Base-by-base conservation (phyloP, 64 coral and sea anemone genomes). In the Orbicella faveolata region DNA sequence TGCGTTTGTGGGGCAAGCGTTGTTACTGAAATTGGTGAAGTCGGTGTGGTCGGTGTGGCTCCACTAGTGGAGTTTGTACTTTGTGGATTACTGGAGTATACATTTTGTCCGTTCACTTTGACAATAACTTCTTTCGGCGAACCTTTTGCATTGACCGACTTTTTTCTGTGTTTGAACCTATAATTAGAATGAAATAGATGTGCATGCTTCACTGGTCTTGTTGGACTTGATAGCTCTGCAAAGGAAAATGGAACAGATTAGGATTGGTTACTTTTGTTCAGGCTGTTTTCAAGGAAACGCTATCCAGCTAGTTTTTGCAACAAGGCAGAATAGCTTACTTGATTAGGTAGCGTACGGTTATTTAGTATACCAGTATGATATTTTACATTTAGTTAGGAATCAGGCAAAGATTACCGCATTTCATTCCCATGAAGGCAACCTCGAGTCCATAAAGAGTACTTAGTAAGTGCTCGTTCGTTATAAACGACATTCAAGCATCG, bases 31-130 rank as follows among this genome's bases (percentile, higher is more conserved):
- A 67, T 0, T 41, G 15, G 30, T 19, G 79, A 23, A 23, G 21
- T 70, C n/a, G 81, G 63, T n/a, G 18, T 51, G 8, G 62, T 35
- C n/a, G 81, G 63, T n/a, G 18, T 51, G 8, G 62, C 19, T 2
- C 23, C 8, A 34, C 13, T 44, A 21, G 52, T 79, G 11, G 21
- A 55, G 36, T 84, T 84, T 69, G 6, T 13, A n/a, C 6, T 21
- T 84, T 63, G 62, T 10, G 62, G 61, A 1, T 67, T 9, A 35
- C 81, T 67, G 21, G 61, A 67, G 62, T 84, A 84, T 25, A 84
- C 81, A 48, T 70, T 84, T 84, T 84, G 35, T 69, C 81, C 81
- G 63, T 84, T 84, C 18, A 84, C 81, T 48, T 68, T 84, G 63
- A 84, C 62, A 6, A 84, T 69, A 51, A 84, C 36, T n/a, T 63